phyloP scores from a whole-genome alignment of 2,797 vertebrate genomes.

The Parauchenoglanis punctatus region DNA sequence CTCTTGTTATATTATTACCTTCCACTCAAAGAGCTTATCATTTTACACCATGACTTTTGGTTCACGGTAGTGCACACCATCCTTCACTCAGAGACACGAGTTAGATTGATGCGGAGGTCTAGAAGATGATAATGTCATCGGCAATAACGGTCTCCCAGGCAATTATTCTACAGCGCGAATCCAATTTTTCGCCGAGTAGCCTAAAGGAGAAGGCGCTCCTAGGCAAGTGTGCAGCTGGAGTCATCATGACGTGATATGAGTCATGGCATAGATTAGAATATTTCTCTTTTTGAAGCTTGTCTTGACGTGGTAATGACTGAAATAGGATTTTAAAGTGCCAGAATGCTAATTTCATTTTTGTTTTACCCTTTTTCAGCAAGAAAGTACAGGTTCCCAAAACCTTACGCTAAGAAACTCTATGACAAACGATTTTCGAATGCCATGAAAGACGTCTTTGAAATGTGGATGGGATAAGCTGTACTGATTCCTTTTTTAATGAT shows the following conservation, averaged over 20 bases:
- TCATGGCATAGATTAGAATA: slow-evolving; percentile 3
- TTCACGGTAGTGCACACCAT: slow-evolving; percentile 37
- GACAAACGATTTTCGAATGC: slow-evolving; percentile 28
- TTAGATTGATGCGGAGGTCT: slow-evolving; percentile 45
- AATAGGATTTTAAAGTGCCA: slow-evolving; percentile 5
- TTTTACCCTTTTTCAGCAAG: slow-evolving; percentile 1
- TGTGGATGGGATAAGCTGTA: slow-evolving; percentile 13
- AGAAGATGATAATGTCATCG: slow-evolving; percentile 48
- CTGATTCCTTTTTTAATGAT: slow-evolving; percentile 33
- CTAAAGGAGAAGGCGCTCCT: neutral
- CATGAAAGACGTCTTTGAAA: slow-evolving; percentile 33
- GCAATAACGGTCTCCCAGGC: slow-evolving; percentile 40
- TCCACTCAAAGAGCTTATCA: slow-evolving; percentile 53
- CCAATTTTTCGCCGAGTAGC: slow-evolving; percentile 22
- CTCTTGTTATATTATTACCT: slow-evolving; percentile 54
- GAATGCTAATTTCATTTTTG: neutral
- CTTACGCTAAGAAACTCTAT: slow-evolving; percentile 5
- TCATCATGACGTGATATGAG: slow-evolving; percentile 10
- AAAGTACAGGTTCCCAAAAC: neutral
- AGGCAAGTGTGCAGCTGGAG: neutral
- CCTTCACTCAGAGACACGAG: slow-evolving; percentile 38
- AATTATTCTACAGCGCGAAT: slow-evolving; percentile 44
- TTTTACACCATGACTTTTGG: slow-evolving; percentile 47
- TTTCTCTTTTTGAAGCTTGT: slow-evolving; percentile 4
- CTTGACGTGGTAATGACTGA: neutral